phyloP scores from a whole-genome alignment of 2,888 invertebrate species.

The Zaprionus bogoriensis region DNA sequence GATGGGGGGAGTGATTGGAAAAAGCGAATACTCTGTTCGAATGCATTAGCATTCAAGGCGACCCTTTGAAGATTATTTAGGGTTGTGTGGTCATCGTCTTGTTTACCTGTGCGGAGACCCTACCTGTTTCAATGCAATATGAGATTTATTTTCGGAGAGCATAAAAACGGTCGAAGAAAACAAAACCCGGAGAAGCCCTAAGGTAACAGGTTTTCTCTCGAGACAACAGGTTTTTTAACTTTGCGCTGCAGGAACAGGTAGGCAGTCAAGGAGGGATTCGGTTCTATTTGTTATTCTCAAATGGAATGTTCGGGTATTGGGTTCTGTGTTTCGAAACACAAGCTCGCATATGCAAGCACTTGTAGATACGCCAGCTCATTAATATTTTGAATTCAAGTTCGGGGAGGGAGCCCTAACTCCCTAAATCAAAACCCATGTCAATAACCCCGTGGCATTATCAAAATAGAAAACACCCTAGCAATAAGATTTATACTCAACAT shows the following conservation, averaged over 20 bases:
- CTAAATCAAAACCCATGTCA: not conserved
- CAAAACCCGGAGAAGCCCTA: conserved; percentile 52
- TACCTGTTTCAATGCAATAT: conserved; percentile 68
- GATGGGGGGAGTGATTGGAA: not conserved
- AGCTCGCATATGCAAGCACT: not conserved
- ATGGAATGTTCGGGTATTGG: conserved; percentile 27
- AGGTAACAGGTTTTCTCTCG: conserved; percentile 53
- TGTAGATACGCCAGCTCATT: not conserved
- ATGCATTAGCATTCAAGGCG: conserved; percentile 18
- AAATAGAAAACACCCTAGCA: not conserved
- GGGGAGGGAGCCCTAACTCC: not conserved
- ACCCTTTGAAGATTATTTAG: conserved; percentile 17
- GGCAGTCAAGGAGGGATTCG: conserved; percentile 42
- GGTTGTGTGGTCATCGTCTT: conserved; percentile 31
- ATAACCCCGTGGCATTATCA: not conserved
- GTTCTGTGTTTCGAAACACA: not conserved
- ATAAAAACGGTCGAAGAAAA: conserved; percentile 48
- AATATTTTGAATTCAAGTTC: not conserved
- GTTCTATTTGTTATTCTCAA: conserved; percentile 44
- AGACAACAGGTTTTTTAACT: conserved; percentile 57
- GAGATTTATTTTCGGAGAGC: conserved; percentile 62
- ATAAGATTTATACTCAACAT: not conserved
- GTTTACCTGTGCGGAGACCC: conserved; percentile 26
- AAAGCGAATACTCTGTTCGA: conserved; percentile 1
- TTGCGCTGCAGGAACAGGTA: conserved; percentile 58